Evolutionary conservation across 1,140 invertebrate species (phyloP), one percentile per base, ranked within the genome.

Genomic region (Orius insidiosus): DNA sequence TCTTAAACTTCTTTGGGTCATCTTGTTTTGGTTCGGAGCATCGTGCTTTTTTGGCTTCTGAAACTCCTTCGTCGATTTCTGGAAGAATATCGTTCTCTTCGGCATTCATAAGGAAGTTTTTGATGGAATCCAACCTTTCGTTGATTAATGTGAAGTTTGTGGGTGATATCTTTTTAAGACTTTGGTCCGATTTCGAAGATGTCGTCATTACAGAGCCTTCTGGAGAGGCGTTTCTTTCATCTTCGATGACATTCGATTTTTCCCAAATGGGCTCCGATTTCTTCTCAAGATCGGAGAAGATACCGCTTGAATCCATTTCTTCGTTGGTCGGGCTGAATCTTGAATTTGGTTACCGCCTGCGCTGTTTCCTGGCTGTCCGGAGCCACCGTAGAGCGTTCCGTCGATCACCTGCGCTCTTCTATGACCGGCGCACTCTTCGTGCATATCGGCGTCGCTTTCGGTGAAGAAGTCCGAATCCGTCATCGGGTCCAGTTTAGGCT

Each of bases 381-480:
- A 30, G n/a, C 50, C 74, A 0, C 80, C 80, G 55, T 86, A 87
- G 0, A 87, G 60, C 3, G 80, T 82, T 2, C 83, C 84, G 60
- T 87, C 84, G 33, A 85, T 86, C 4, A 85, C 78, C 61, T 81
- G 78, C 10, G 78, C 80, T 45, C 66, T 63, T 11, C 78, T 66
- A 58, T 85, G 80, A 2, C 78, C 76, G 5, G 38, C 45, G 10
- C 49, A 46, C 15, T 85, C 79, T 49, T 85, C 80, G 59, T 78
- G 71, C 1, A 72, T 75, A 59, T 86, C 83, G 0, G 80, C 80
- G 63, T 86, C 83, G 54, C 79, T 83, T 64, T 86, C 84, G 5
- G 82, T 86, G 56, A 85, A 87, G 59, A 87, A 86, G 59, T 87
- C 84, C 0, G 83, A 87, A 62, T 86, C 83, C 0, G 83, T 87